Base-by-base conservation (phyloP, 1,140 invertebrate genomes). In the Brachionus rotundiformis region DNA sequence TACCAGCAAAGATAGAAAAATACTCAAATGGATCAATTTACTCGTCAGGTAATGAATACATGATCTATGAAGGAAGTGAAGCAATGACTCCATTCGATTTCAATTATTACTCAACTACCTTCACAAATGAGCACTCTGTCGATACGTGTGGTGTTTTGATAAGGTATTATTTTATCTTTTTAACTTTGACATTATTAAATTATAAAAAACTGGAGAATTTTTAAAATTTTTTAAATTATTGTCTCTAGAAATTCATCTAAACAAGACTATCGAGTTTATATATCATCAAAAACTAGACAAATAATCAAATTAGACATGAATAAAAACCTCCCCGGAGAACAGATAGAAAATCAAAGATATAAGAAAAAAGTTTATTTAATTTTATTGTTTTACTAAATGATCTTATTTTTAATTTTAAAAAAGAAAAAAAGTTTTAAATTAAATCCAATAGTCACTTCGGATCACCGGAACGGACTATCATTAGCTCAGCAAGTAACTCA, bases 1-100 rank as follows among this genome's bases (percentile, higher is more conserved):
- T 25, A n/a, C 19, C 19, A 7, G 10, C 23, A n/a, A 73, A 73
- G n/a, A 25, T 27, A 31, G 68, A 73, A 11, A 73, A 73, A 13
- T 25, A 23, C 27, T 73, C 25, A 0, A 73, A 73, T 73, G 68
- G 16, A 8, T 41, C 36, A 13, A 73, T 47, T 19, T 73, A 25
- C n/a, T 25, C 23, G 8, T 3, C 41, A 25, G 68, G 68, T 27
- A 11, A 23, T 44, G 68, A 73, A 27, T 41, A 13, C 10, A 41
- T 73, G 16, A 31, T 1, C 25, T 44, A 41, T 19, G 36, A 44
- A 4, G 68, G 68, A 3, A 44, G 2, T 13, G 36, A 73, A 10
- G 11, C 19, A 73, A 73, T 73, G 68, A 73, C 16, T n/a, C 68
- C 68, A 11, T 73, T 44, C 27, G 68, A 73, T 73, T 73, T 73